Evolutionary conservation across 2,113 vertebrate species (phyloP).

Genomic region (Nothobranchius furzeri): DNA sequence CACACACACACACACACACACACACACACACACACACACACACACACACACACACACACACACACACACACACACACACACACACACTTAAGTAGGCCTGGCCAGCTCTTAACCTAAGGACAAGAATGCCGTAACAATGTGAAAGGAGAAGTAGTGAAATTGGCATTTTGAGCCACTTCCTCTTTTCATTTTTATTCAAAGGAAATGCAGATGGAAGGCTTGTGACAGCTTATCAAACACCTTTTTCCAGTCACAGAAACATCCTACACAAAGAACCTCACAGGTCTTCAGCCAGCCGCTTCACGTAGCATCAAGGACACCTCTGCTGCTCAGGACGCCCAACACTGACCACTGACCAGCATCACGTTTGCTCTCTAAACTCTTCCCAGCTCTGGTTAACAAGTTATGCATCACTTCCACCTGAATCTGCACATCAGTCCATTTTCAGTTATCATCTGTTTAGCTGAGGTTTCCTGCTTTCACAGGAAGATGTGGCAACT

Average conservation of each 20-base stretch:
- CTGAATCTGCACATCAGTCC: conserved; percentile 10
- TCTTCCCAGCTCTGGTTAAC: background rate
- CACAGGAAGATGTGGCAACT: conserved; percentile 21
- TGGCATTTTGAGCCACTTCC: conserved; percentile 40
- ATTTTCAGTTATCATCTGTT: conserved; percentile 7
- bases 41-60: too few relatives aligned
- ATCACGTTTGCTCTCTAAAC: too few relatives aligned
- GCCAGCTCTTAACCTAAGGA: conserved; percentile 37
- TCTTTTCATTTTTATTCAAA: conserved; percentile 3
- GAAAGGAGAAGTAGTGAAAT: conserved; percentile 21
- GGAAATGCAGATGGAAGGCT: conserved; percentile 5
- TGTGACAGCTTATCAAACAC: conserved; percentile 6
- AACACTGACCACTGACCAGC: conserved; percentile 19
- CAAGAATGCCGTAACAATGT: conserved; percentile 48
- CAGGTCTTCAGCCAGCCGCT: conserved; percentile 18
- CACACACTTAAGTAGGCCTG: conserved; percentile 23
- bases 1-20: too few relatives aligned
- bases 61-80: too few relatives aligned
- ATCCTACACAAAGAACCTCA: conserved; percentile 10
- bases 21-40: too few relatives aligned
- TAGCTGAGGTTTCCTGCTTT: background rate
- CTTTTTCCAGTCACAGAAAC: background rate
- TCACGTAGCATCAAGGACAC: conserved; percentile 7
- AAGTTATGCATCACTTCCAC: conserved; percentile 22
- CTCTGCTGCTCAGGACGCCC: conserved; percentile 23